Conservation (phyloP, 2,797 vertebrate genomes). For the Lophura swinhoii region DNA sequence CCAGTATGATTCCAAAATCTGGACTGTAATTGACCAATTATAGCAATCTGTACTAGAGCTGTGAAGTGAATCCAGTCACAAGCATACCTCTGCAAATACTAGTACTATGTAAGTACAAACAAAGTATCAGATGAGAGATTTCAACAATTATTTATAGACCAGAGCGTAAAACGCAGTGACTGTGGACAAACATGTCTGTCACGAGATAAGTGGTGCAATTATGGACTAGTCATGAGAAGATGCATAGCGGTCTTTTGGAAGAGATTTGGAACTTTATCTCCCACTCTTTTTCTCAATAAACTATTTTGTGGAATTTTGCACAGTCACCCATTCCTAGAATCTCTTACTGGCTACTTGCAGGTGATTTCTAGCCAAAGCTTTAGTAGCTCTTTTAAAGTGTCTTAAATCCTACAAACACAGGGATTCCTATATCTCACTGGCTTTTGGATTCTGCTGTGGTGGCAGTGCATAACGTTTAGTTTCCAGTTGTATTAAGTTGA, state of each 20-base stretch:
- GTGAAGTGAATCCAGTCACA: neutral
- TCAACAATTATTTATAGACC: neutral
- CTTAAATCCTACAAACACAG: neutral
- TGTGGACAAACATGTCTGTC: neutral
- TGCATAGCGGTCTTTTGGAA: neutral
- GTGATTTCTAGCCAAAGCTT: neutral
- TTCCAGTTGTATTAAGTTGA: neutral
- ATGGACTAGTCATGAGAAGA: neutral
- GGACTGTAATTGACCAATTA: neutral
- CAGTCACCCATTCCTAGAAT: neutral
- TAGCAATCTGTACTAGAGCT: neutral
- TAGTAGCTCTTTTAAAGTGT: neutral
- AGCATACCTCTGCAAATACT: neutral
- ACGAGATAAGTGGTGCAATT: neutral
- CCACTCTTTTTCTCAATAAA: neutral
- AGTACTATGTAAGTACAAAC: neutral
- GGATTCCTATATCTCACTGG: rapidly evolving
- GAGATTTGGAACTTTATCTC: neutral
- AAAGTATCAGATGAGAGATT: neutral
- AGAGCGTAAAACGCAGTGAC: neutral
- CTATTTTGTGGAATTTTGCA: neutral
- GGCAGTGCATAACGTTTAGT: neutral
- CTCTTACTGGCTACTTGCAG: neutral
- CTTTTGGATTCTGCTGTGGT: neutral
- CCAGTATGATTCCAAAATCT: neutral